Conservation (phyloP, 2,888 invertebrate species). For the Hypomecis atomaria region DNA sequence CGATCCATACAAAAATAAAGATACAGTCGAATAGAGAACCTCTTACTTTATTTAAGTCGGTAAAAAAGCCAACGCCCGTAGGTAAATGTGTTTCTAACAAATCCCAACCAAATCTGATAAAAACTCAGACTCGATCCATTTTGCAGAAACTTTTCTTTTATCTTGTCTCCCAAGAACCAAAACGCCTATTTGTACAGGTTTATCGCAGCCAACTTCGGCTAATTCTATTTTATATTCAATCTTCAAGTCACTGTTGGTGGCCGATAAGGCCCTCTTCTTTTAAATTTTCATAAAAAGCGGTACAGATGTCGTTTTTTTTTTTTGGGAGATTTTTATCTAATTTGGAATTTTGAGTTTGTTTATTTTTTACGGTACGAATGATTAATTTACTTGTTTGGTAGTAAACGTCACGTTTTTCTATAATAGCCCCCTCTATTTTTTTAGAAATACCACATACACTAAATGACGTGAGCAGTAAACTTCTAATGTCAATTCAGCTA, state of each 20-base stretch:
- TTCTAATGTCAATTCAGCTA: too few species aligned
- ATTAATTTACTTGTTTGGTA: too few species aligned
- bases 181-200: slow-evolving; percentile 47
- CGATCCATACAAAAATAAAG: too few species aligned
- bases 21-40: too few species aligned
- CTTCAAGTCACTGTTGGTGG: slow-evolving; percentile 44
- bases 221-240: slow-evolving; percentile 50
- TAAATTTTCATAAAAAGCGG: slow-evolving; percentile 43
- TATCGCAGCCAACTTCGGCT: slow-evolving; percentile 44
- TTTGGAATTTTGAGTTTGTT: slow-evolving; percentile 37
- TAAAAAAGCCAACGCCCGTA: slow-evolving; percentile 41
- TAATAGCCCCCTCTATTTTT: too few species aligned
- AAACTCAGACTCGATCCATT: slow-evolving; percentile 48
- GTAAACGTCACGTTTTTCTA: too few species aligned
- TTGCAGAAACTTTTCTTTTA: slow-evolving; percentile 46
- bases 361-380: slow-evolving; percentile 8
- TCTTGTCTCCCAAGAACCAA: slow-evolving; percentile 42
- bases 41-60: too few species aligned
- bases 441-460: too few species aligned
- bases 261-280: slow-evolving; percentile 42
- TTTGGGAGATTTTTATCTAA: slow-evolving; percentile 8
- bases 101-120: slow-evolving; percentile 55
- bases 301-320: slow-evolving; percentile 25
- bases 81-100: slow-evolving; percentile 50
- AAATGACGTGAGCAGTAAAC: too few species aligned